Evolutionary conservation across 2,888 invertebrate species (phyloP).

Genomic region (Eupelmus urozonus): DNA sequence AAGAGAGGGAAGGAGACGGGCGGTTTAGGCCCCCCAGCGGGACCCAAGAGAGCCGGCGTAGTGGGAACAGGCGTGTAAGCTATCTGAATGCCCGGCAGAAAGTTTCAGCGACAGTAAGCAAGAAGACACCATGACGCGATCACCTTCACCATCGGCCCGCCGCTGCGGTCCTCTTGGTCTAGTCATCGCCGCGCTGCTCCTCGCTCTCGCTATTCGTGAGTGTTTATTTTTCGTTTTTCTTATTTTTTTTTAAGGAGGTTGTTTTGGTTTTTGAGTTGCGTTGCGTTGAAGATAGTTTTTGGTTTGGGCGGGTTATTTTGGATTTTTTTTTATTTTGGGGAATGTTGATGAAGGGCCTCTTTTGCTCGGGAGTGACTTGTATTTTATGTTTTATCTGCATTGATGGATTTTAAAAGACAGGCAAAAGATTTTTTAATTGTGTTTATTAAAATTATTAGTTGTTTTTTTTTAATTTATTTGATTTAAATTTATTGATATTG

Average conservation of each 20-base stretch:
- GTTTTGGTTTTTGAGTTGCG: background rate
- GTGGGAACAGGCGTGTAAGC: constrained; percentile 50
- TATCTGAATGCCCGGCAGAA: constrained; percentile 60
- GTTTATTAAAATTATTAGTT: no score
- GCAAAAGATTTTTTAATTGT: no score
- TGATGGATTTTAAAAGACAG: no score
- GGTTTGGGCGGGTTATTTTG: no score
- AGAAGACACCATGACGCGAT: constrained; percentile 75
- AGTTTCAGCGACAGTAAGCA: constrained; percentile 75
- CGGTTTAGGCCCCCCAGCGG: constrained; percentile 10
- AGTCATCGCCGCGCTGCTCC: constrained; percentile 66
- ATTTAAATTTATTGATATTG: no score
- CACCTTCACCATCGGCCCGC: constrained; percentile 69
- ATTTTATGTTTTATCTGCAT: no score
- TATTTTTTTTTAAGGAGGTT: constrained; percentile 3
- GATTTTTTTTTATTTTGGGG: no score
- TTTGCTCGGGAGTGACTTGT: background rate
- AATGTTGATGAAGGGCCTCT: no score
- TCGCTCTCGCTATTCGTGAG: constrained; percentile 70
- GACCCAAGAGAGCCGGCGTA: background rate
- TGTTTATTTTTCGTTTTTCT: constrained; percentile 49
- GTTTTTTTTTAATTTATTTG: no score
- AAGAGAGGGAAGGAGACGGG: constrained; percentile 6
- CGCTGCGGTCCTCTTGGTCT: constrained; percentile 66
- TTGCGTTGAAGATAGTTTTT: no score